phyloP scores from a whole-genome alignment of 1,140 invertebrate species.

The Cydia strobilella region DNA sequence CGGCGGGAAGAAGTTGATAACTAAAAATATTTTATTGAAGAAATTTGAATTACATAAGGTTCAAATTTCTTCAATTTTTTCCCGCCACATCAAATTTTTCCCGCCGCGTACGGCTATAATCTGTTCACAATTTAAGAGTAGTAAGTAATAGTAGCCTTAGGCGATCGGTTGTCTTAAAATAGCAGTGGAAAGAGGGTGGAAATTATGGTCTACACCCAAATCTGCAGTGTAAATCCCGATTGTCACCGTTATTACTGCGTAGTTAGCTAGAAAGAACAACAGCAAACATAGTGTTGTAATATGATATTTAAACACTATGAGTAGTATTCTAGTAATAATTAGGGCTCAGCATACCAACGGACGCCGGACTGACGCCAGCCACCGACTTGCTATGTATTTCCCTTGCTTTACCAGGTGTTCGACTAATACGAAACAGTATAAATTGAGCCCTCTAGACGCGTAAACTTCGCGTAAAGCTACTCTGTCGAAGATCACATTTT shows the following conservation, averaged over 20 bases:
- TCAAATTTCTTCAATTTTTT: too few relatives aligned
- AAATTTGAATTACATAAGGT: too few relatives aligned
- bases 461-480: background rate
- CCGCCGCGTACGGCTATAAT: too few relatives aligned
- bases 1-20: too few relatives aligned
- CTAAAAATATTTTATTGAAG: too few relatives aligned
- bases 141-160: background rate
- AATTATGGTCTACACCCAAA: background rate
- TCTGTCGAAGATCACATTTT: background rate
- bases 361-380: background rate
- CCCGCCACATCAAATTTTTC: too few relatives aligned
- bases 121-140: background rate
- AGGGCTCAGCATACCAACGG: background rate
- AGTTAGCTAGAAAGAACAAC: too few relatives aligned
- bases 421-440: background rate
- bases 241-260: too few relatives aligned
- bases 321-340: background rate
- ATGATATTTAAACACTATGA: background rate
- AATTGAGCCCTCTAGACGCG: background rate
- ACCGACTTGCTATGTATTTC: background rate
- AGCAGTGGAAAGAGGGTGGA: background rate
- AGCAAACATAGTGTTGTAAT: background rate
- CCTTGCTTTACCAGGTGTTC: background rate
- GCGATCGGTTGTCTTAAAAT: background rate
- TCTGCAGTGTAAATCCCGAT: too few relatives aligned